A percentile compares a stretch with the other conserved stretches of the same genome.
Evolutionary conservation across 1,140 invertebrate genomes (phyloP).

Genomic region (Hesperophylax magnus): DNA sequence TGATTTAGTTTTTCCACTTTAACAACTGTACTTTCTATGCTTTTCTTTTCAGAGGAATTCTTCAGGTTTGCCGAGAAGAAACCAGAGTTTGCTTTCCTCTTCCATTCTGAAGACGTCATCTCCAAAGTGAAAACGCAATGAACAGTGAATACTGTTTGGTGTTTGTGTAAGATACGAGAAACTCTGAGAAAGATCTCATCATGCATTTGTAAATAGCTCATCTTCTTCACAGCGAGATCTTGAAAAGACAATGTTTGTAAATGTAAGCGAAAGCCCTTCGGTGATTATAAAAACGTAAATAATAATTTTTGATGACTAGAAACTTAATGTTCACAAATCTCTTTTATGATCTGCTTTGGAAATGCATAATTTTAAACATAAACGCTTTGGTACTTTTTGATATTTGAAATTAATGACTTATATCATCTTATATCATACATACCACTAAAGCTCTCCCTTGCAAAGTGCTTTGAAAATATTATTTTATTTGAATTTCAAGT

Average conservation of each 20-base stretch:
- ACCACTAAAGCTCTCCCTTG: too few species aligned
- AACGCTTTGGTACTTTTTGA: too few species aligned
- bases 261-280: not conserved
- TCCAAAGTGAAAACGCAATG: slow-evolving; percentile 63
- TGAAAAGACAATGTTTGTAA: not conserved
- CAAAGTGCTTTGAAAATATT: too few species aligned
- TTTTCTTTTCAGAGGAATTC: slow-evolving; percentile 69
- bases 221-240: not conserved
- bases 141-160: not conserved
- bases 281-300: too few species aligned
- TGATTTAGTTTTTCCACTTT: slow-evolving; percentile 34
- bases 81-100: slow-evolving; percentile 67
- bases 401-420: too few species aligned
- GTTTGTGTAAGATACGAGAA: not conserved
- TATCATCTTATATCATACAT: too few species aligned
- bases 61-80: slow-evolving; percentile 68
- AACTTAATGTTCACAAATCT: too few species aligned
- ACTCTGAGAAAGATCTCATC: not conserved
- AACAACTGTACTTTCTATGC: slow-evolving; percentile 1
- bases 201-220: slow-evolving; percentile 27
- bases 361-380: too few species aligned
- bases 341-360: too few species aligned
- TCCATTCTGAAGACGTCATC: slow-evolving; percentile 62
- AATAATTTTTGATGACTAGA: too few species aligned
- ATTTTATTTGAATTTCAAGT: too few species aligned